phyloP scores from a whole-genome alignment of 2,797 vertebrate species.

The Dermochelys coriacea region DNA sequence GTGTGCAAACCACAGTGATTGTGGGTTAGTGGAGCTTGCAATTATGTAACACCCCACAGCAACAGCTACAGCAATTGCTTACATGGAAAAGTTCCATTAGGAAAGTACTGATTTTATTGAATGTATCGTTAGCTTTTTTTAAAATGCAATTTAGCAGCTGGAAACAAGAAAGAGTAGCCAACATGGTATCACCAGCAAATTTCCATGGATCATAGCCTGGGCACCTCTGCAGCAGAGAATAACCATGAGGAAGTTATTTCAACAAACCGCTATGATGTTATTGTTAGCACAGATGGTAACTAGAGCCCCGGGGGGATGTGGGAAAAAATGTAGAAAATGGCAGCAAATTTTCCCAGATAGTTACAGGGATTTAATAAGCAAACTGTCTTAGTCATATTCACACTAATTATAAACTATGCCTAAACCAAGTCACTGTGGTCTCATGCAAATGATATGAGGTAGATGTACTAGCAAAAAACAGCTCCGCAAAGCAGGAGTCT shows the following conservation, averaged over 20 bases:
- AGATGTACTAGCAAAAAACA: too few species aligned
- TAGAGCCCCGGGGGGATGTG: background rate
- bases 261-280: background rate
- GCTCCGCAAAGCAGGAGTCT: too few species aligned
- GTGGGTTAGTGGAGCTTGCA: background rate
- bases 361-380: background rate
- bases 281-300: background rate
- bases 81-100: background rate
- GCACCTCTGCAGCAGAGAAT: background rate
- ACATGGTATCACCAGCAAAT: background rate
- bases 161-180: background rate
- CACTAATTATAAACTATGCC: too few species aligned
- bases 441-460: too few species aligned
- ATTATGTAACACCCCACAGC: background rate
- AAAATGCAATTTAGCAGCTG: slow-evolving; percentile 41
- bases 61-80: background rate
- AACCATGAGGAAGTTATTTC: background rate
- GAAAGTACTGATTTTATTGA: background rate
- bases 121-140: slow-evolving; percentile 13
- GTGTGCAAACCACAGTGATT: background rate
- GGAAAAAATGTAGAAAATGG: background rate
- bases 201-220: accelerated
- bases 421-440: too few species aligned
- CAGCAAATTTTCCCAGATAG: background rate
- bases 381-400: too few species aligned